Evolutionary conservation across 1,140 invertebrate genomes (phyloP), one percentile per base, ranked within the genome.

Genomic region (Colletes latitarsis): DNA sequence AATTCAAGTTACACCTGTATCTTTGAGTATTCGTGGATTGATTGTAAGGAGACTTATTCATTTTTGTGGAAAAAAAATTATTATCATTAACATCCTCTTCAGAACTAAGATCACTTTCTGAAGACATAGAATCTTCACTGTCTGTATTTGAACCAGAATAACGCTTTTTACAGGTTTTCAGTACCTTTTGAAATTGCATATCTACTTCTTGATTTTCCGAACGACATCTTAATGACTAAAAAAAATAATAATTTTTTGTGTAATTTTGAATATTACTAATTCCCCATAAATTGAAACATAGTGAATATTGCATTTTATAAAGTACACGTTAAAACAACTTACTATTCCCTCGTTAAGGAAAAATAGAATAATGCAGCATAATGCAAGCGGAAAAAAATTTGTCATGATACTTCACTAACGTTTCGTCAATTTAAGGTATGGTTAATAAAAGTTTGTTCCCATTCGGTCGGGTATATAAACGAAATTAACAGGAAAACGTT

Each of bases 221-320:
- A 21, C 89, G 90, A 69, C 92, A 93, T 87, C 77, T 92, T 17
- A 93, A 70, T 66, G 89, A 83, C 93, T 93, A 52, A 52, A 75
- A 8, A 86, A 21, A 10, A 80, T 41, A 77, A 58, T 71, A 63
- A 10, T 60, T 57, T 1, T 46, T 3, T 55, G 14, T 43, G 0
- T 15, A 14, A 15, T 19, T 10, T 4, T 6, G 43, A 55, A 58
- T 5, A 17, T 12, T 5, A 14, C 15, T 12, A 4, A 19, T 9
- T 39, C 58, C 12, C 53, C 30, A 30, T 3, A 14, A 49, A 67
- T 19, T 15, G 39, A 12, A 41, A 49, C 1, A 62, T 15, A 21
- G 49, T 30, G 2, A 30, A 30, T 30, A 30, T 30, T 30, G 30
- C 30, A 30, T 30, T 30, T 30, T 30, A 30, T 30, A 1, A 30